Evolutionary conservation across 2,113 vertebrate genomes (phyloP).

Genomic region (Xiphias gladius): DNA sequence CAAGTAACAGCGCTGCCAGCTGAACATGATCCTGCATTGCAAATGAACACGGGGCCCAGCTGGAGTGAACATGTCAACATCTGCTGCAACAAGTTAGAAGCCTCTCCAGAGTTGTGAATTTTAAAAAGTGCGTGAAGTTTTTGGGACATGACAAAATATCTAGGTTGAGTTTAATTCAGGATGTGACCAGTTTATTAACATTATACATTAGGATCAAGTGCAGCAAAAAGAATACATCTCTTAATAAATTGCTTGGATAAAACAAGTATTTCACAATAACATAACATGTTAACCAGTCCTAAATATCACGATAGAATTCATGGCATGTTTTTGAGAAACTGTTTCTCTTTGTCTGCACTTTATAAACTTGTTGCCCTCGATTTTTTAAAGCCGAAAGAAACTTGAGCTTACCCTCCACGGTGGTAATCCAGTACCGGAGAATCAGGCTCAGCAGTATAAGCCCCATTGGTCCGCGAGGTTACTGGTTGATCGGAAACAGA

Average conservation of each 20-base stretch:
- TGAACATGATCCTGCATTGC: slow-evolving; percentile 88
- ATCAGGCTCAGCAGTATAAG: slow-evolving; percentile 92
- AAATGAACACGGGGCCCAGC: slow-evolving; percentile 40
- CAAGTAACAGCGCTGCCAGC: slow-evolving; percentile 87
- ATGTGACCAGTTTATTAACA: not conserved
- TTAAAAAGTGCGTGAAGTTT: not conserved
- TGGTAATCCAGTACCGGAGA: slow-evolving; percentile 90
- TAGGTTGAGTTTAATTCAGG: not conserved
- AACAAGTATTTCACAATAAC: slow-evolving; percentile 1
- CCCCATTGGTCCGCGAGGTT: slow-evolving; percentile 95
- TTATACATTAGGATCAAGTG: not conserved
- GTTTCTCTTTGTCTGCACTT: slow-evolving; percentile 30
- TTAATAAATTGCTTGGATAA: not conserved
- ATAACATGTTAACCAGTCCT: not conserved
- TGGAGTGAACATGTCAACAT: slow-evolving; percentile 9
- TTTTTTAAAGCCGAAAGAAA: not conserved
- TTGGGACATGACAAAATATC: not conserved
- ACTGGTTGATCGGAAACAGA: slow-evolving; percentile 84
- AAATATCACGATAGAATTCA: slow-evolving; percentile 5
- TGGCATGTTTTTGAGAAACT: not conserved
- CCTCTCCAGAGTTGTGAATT: not conserved
- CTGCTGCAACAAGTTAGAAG: not conserved
- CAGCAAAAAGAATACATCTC: not conserved
- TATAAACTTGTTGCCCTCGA: slow-evolving; percentile 37
- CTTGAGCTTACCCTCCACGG: slow-evolving; percentile 90